Percentiles rank a stretch among this genome's conserved stretches.
These are phyloP conservation scores for Tiphia femorata DNA, from an alignment of 2,888 invertebrate genomes.

Conservation along the genomic window DNA sequence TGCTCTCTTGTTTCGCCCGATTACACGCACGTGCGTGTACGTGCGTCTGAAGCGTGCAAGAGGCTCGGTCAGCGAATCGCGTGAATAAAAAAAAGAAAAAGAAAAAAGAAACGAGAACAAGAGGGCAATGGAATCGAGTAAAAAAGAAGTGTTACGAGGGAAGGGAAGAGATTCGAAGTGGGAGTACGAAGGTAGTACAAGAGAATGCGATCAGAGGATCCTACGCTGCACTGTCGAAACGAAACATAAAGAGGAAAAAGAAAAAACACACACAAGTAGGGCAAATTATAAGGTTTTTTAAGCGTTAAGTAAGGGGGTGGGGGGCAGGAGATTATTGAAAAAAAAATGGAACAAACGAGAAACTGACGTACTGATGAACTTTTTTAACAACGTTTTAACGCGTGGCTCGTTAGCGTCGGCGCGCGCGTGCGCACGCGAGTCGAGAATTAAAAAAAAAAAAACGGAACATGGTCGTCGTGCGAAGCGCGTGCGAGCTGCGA, in stretches of 20 bases:
- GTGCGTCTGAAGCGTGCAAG: neutral
- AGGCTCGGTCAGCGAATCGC: conserved; percentile 6
- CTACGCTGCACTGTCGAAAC: conserved; percentile 44
- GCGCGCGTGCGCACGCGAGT: conserved; percentile 28
- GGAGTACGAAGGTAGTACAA: no score
- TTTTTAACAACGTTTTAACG: conserved; percentile 50
- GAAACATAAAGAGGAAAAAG: conserved; percentile 51
- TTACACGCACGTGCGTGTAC: conserved; percentile 4
- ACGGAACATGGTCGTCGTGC: neutral
- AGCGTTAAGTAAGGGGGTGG: no score
- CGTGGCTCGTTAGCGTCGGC: conserved; percentile 39
- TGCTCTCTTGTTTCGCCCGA: no score
- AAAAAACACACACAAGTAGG: no score
- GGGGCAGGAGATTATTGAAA: no score
- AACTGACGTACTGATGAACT: conserved; percentile 46
- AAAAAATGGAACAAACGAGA: no score
- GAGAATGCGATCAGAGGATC: no score
- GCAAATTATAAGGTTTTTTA: conserved; percentile 48
- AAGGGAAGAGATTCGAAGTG: no score
- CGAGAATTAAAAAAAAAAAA: conserved; percentile 16
- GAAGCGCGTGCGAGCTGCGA: no score
- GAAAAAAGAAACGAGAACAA: conserved; percentile 32
- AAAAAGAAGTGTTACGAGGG: no score
- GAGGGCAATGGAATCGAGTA: no score
- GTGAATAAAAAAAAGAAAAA: conserved; percentile 14